Base-by-base conservation (phyloP, 2,797 vertebrate species). In the Heliangelus exortis region DNA sequence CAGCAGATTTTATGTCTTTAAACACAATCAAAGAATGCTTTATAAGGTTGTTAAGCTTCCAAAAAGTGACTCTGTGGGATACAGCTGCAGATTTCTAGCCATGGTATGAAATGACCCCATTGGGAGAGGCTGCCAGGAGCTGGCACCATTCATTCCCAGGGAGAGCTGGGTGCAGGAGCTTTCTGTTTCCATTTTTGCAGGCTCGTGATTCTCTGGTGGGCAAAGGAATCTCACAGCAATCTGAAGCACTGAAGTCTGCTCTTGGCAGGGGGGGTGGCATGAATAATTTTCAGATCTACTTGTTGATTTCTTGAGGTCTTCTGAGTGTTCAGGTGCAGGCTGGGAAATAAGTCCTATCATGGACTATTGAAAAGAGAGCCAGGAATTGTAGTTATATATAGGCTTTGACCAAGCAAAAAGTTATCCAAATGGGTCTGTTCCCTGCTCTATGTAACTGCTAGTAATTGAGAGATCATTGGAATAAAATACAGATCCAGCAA, bases 1-100 rank as follows among this genome's bases (percentile, higher is more conserved):
- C 84, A 89, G 79, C 6, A 29, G 19, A 17, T 58, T 91, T 89
- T 85, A 47, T 69, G 91, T 55, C 93, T 89, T 93, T 75, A 96
- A 91, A 91, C 54, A 84, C 88, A 95, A 75, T 34, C 48, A 92
- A 86, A 54, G 34, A 54, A 28, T 45, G 55, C 77, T 96, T 93
- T 86, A 67, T 67, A 91, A 91, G 68, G 91, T 78, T 85, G 86
- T 62, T 33, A 54, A 93, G 69, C 69, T 93, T 73, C 47, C 53
- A 21, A 10, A 53, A 73, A 62, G 67, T 2, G 2, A 21, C 17
- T 63, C 33, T 53, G 77, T 63, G 63, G 85, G 79, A 63, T 50
- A 33, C 51, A 91, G 71, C 81, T 73, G 86, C 48, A 73, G 58
- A 75, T 26, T 12, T 23, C 19, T 23, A 50, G 58, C 26, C 51